phyloP scores from a whole-genome alignment of 2,797 vertebrate genomes.

The Gorsachius magnificus region DNA sequence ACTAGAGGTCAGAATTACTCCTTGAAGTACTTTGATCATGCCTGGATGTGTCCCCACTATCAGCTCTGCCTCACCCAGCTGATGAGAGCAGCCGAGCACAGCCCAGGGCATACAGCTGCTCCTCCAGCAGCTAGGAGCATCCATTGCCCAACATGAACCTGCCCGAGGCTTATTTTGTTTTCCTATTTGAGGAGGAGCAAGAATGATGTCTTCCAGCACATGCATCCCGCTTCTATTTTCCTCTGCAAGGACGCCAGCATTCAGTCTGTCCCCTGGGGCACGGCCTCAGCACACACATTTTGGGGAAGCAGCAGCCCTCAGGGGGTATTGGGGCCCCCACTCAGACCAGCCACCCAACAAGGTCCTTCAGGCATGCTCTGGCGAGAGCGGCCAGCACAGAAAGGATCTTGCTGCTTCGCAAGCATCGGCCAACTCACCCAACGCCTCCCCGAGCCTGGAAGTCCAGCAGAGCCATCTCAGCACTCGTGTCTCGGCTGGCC shows the following conservation, averaged over 20 bases:
- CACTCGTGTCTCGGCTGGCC: fast-evolving
- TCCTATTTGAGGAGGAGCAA: not conserved
- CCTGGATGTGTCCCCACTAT: not conserved
- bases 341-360: not conserved
- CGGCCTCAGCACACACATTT: fast-evolving
- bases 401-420: fast-evolving
- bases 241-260: not conserved
- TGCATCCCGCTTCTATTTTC: not conserved
- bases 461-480: not conserved
- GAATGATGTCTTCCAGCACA: not conserved
- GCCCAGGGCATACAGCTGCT: not conserved
- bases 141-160: not conserved
- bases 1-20: not conserved
- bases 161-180: not conserved
- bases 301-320: not conserved
- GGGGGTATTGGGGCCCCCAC: too few species aligned
- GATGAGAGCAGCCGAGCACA: not conserved
- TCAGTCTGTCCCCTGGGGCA: not conserved
- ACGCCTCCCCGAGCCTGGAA: not conserved
- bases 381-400: not conserved
- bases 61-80: not conserved
- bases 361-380: not conserved
- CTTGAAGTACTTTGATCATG: not conserved
- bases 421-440: not conserved
- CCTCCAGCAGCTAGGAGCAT: not conserved